Conservation (phyloP, 2,888 invertebrate genomes). For the Rhagonycha lutea region DNA sequence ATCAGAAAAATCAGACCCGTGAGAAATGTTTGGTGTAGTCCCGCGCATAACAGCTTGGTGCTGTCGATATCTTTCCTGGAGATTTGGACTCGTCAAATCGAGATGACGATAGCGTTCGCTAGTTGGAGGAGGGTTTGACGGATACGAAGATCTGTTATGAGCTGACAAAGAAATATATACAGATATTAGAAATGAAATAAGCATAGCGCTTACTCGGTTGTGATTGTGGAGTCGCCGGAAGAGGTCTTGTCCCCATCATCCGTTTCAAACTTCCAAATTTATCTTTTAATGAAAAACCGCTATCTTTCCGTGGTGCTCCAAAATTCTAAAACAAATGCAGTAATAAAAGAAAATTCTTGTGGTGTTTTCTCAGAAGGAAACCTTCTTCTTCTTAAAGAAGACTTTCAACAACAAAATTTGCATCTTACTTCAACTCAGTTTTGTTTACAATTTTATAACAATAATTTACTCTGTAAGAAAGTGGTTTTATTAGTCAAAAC, state of each 20-base stretch:
- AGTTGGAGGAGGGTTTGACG: slow-evolving; percentile 39
- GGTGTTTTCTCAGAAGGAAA: not conserved
- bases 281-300: slow-evolving; percentile 51
- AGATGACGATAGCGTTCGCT: slow-evolving; percentile 37
- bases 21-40: slow-evolving; percentile 52
- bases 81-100: slow-evolving; percentile 48
- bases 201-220: not conserved
- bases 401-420: not conserved
- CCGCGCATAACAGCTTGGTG: slow-evolving; percentile 61
- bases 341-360: not conserved
- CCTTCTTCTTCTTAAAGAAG: not conserved
- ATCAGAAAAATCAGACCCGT: slow-evolving; percentile 43
- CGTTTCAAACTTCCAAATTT: slow-evolving; percentile 58
- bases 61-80: slow-evolving; percentile 63
- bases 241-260: slow-evolving; percentile 57
- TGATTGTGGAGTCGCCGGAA: slow-evolving; percentile 59
- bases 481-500: not conserved
- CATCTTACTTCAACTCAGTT: too few relatives aligned
- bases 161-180: slow-evolving; percentile 36
- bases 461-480: not conserved
- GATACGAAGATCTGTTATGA: slow-evolving; percentile 42
- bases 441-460: not conserved
- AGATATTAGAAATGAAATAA: not conserved
- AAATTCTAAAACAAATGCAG: slow-evolving; percentile 43
- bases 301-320: slow-evolving; percentile 47